Base-by-base conservation (phyloP, 2,797 vertebrate genomes). In the Gila robusta region DNA sequence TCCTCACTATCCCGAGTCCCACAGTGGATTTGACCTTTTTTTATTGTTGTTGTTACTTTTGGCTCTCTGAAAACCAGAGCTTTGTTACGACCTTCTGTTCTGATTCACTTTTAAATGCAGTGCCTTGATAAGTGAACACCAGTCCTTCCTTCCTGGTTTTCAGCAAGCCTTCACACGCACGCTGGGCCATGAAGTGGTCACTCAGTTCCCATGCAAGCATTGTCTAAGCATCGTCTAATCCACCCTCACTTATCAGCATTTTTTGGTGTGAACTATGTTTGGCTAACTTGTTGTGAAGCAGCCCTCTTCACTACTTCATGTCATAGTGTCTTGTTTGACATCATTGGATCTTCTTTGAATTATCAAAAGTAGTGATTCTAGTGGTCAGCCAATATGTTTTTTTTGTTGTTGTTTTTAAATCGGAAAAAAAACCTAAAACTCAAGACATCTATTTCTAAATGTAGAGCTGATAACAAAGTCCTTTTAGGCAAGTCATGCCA, bases 231-330 rank as follows among this genome's bases (percentile, higher is more conserved):
- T 37, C 73, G 26, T 79, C 5, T 41, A 70, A 39, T 66, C 39
- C 72, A 41, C 26, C 52, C 32, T 72, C 11, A 8, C 56, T 81
- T 81, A 66, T 84, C 47, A 77, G 78, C 71, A 17, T 73, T 59
- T 70, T 82, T 66, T 35, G 12, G 73, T 79, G 78, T 88, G 39
- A 88, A 41, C 49, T 80, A 10, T 69, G n/a, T 47, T 49, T 35
- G 64, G 7, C 41, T 64, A 9, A 11, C 39, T 35, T 71, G 9
- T 70, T 37, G 39, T 66, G 28, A 41, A 47, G n/a, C 16, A 72
- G 74, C 54, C 56, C 41, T 56, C 19, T 11, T 39, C 37, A 14
- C 5, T 47, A 35, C 52, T 39, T 14, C 12, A 54, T 39, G 6
- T 41, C 64, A 54, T n/a, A 44, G 21, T 14, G 41, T 37, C 39